Evolutionary conservation across 2,113 vertebrate genomes (phyloP), one percentile per base, ranked within the genome.

Genomic region (Paradoxurus hermaphroditus): DNA sequence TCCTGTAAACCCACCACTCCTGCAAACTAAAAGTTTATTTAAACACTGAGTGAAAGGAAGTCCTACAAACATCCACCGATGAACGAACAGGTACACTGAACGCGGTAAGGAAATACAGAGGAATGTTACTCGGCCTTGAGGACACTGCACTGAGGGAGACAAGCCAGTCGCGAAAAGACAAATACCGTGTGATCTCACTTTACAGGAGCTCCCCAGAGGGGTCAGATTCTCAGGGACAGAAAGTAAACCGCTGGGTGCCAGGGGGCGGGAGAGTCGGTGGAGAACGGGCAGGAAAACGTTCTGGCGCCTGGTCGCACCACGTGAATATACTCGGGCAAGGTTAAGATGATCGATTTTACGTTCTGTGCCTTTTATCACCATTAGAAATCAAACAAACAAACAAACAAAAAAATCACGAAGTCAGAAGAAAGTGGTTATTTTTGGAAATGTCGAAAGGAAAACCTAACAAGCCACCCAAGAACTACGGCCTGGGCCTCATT

Each of bases 1-100:
- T 56, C 53, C 79, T 68, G 1, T 59, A 51, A 67, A 44, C 78
- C 14, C 41, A 67, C 81, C 46, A n/a, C 51, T 21, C 51, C 56
- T 73, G 36, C 83, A 67, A 77, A 89, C 72, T 13, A 41, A 51
- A 77, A 62, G 73, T 31, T 44, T 62, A 89, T 53, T 84, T 72
- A 72, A 91, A 97, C 88, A 46, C 3, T 70, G 49, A 36, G 39
- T 84, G 41, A 63, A 93, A 86, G 67, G 34, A 81, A 73, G 10
- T 1, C 81, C 34, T 31, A n/a, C 81, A 46, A 25, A 41, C 7
- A 10, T 53, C 56, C 19, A 86, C 4, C 0, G 3, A 14, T 19
- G 4, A 31, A 68, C 11, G 41, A 63, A 67, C n/a, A n/a, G 65
- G 68, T 36, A 88, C 49, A 63, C 44, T 46, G n/a, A 93, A 84